Conservation (phyloP, 2,888 invertebrate genomes). For the Scotopteryx bipunctaria region DNA sequence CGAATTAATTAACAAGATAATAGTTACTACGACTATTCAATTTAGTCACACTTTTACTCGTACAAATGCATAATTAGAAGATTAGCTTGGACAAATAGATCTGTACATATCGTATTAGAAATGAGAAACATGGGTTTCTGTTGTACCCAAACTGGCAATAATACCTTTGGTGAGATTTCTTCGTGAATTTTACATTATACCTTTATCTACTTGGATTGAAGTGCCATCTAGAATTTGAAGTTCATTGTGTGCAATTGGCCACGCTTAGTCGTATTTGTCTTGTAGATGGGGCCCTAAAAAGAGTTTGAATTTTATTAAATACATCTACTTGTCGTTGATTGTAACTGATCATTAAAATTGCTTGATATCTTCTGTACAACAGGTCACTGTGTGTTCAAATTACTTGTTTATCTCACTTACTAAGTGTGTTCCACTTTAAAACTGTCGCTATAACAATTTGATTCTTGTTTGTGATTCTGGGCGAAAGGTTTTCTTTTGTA, state of each 20-base stretch:
- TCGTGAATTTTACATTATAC: constrained; percentile 39
- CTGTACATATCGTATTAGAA: constrained; percentile 55
- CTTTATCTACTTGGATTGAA: constrained; percentile 55
- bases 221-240: constrained; percentile 62
- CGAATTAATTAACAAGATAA: constrained; percentile 13
- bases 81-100: constrained; percentile 40
- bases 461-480: constrained; percentile 30
- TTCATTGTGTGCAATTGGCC: constrained; percentile 22
- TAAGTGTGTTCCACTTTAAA: constrained; percentile 23
- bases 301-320: constrained; percentile 2
- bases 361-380: constrained; percentile 33
- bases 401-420: constrained; percentile 27
- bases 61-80: constrained; percentile 30
- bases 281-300: not conserved
- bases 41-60: constrained; percentile 27
- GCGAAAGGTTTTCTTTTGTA: constrained; percentile 37
- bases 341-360: constrained; percentile 22
- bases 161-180: constrained; percentile 44
- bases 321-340: constrained; percentile 23
- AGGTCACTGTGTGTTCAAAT: constrained; percentile 34
- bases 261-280: constrained; percentile 13
- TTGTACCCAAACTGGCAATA: constrained; percentile 41
- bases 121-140: constrained; percentile 41
- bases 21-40: constrained; percentile 7
- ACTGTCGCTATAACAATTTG: constrained; percentile 15